Base-by-base conservation (phyloP, 2,113 vertebrate species). In the Tragelaphus scriptus region DNA sequence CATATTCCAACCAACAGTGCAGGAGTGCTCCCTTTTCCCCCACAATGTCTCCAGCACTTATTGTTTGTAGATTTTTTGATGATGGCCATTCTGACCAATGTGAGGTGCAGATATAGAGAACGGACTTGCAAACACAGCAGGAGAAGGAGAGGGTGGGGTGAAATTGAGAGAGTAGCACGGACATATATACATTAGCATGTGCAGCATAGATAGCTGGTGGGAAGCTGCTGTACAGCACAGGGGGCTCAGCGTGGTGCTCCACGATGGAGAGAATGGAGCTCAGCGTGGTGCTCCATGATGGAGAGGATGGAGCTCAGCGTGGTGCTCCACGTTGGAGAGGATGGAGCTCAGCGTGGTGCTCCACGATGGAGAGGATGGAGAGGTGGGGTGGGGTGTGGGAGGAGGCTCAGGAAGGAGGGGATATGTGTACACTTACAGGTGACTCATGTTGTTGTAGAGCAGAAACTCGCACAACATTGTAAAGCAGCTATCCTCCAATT, bases 151-250 rank as follows among this genome's bases (percentile, higher is more conserved):
- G n/a, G 19, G 19, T 71, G n/a, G 4, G n/a, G 12, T 71, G n/a
- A 36, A 71, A 71, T n/a, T 17, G 63, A 40, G 65, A 71, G 5
- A 71, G 10, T 12, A 40, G 68, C 36, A 0, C n/a, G 23, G n/a
- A 40, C n/a, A 40, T 40, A 12, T 71, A 71, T 36, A 12, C n/a
- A 40, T 23, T 40, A 71, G 19, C 19, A 40, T 6, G n/a, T 12
- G 68, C 19, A 12, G 40, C 40, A 40, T 36, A 36, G 65, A 5
- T 21, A 12, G 17, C 17, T 71, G 21, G 65, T 21, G 19, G 65
- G n/a, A 71, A 21, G 65, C 17, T 3, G 65, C n/a, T 36, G 10
- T 5, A 11, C 0, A 1, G n/a, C n/a, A 40, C 68, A 6, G 68
- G 68, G 58, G 12, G 58, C 58, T 26, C 58, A 26, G 58, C 25